Evolutionary conservation across 2,113 vertebrate species (phyloP).

Genomic region (Parus major): DNA sequence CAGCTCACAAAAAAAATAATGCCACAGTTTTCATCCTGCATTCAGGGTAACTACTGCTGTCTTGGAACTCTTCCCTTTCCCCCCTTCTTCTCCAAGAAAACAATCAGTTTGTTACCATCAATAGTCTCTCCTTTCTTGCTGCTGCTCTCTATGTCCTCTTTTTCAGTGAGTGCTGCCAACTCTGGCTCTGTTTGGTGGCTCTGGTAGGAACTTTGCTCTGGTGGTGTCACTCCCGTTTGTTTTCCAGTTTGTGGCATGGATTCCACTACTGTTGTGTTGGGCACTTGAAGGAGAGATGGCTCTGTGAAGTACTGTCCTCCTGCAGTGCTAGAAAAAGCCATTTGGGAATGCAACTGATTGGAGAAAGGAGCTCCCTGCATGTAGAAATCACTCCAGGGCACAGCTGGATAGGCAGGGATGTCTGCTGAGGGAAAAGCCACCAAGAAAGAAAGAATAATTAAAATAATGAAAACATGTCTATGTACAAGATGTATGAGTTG

Average conservation of each 20-base stretch:
- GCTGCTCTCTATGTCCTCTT: background rate
- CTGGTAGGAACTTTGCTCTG: background rate
- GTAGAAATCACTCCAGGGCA: slow-evolving; percentile 53
- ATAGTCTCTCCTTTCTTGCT: background rate
- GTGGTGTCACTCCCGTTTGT: background rate
- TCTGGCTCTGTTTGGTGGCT: background rate
- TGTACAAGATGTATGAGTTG: background rate
- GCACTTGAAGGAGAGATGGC: background rate
- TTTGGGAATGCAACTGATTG: background rate
- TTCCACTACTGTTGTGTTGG: background rate
- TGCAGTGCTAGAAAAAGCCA: background rate
- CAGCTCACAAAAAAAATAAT: background rate
- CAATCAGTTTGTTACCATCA: background rate
- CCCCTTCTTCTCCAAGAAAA: background rate
- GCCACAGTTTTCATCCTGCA: background rate
- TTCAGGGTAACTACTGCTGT: background rate
- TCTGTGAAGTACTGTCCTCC: slow-evolving; percentile 6
- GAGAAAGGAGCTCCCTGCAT: background rate
- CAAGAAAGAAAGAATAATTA: background rate
- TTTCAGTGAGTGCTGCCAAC: background rate
- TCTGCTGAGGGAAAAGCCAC: background rate
- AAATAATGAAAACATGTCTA: background rate
- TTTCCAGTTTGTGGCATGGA: background rate
- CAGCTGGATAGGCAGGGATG: background rate
- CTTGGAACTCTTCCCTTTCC: background rate